Base-by-base conservation (phyloP, 1,140 invertebrate species). In the Eufriesea mexicana region DNA sequence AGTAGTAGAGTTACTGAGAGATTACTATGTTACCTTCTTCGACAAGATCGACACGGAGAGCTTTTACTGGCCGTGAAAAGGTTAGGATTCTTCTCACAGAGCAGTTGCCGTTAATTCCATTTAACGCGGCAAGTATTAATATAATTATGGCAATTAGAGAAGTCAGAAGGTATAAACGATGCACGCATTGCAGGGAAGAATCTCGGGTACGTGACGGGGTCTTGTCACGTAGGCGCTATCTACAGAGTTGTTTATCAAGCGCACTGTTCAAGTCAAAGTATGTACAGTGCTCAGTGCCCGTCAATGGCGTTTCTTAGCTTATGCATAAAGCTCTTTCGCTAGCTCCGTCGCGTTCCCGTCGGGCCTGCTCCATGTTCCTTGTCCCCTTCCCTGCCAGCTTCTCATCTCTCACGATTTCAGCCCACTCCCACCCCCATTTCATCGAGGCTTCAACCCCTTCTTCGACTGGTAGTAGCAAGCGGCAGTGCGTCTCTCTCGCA, bases 291-390 rank as follows among this genome's bases (percentile, higher is more conserved):
- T 75, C 82, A 84, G 59, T 87, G 81, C 72, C 87, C 89, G 90
- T 93, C 92, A 93, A 93, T 93, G 89, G 90, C 87, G 92, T 92
- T 94, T 92, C 92, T 93, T 93, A 93, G 92, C 92, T 93, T 92
- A 92, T 91, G 92, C 91, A 93, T 94, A 93, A 93, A 94, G 90
- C 92, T 92, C 90, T 92, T 91, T 92, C 89, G 89, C 88, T 90
- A 90, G 77, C 84, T 87, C 72, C 81, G 45, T 64, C 82, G 61
- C 59, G 64, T 74, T 71, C 81, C 80, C 84, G 72, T 84, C 85
- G 66, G 75, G 70, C 72, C 68, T 28, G 64, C 67, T 86, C 71
- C 54, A 23, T 61, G 79, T 74, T 35, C 82, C 83, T 72, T 70
- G 42, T 84, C 81, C 84, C 79, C 86, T 61, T 71, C 68, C 54